Conservation (phyloP, 2,888 invertebrate species). For the Camptogramma bilineatum region DNA sequence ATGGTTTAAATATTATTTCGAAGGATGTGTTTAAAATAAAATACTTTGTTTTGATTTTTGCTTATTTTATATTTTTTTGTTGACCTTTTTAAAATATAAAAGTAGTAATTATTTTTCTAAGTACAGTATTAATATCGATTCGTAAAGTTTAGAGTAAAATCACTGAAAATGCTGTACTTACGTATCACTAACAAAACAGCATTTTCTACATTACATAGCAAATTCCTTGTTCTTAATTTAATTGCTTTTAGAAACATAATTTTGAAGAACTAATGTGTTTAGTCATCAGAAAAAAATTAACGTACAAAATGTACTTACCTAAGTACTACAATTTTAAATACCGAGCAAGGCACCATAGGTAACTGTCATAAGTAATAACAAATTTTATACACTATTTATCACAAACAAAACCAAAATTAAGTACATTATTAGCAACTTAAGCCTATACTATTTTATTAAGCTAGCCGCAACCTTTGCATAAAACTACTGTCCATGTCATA, state of each 20-base stretch:
- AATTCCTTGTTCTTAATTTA: background rate
- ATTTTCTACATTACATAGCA: no score
- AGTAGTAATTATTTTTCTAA: slow-evolving; percentile 11
- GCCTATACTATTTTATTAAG: slow-evolving; percentile 20
- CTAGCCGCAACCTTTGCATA: slow-evolving; percentile 34
- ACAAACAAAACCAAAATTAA: slow-evolving; percentile 25
- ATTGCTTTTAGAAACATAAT: background rate
- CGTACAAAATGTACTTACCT: slow-evolving; percentile 16
- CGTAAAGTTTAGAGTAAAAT: background rate
- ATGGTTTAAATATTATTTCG: slow-evolving; percentile 3
- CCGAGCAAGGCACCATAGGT: slow-evolving; percentile 28
- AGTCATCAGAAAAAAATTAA: background rate
- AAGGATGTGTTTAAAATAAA: slow-evolving; percentile 16
- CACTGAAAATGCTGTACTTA: slow-evolving; percentile 3
- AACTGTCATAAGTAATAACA: background rate
- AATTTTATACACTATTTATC: slow-evolving; percentile 19
- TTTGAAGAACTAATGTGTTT: background rate
- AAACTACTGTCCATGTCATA: slow-evolving; percentile 15
- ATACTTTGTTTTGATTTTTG: slow-evolving; percentile 16
- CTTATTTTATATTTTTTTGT: slow-evolving; percentile 17
- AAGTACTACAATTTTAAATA: slow-evolving; percentile 4
- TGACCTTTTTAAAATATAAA: slow-evolving; percentile 8
- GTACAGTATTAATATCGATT: slow-evolving; percentile 7
- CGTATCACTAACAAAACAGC: no score
- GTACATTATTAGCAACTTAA: slow-evolving; percentile 27